phyloP scores from a whole-genome alignment of 2,888 invertebrate genomes.

The Melanotus villosus region DNA sequence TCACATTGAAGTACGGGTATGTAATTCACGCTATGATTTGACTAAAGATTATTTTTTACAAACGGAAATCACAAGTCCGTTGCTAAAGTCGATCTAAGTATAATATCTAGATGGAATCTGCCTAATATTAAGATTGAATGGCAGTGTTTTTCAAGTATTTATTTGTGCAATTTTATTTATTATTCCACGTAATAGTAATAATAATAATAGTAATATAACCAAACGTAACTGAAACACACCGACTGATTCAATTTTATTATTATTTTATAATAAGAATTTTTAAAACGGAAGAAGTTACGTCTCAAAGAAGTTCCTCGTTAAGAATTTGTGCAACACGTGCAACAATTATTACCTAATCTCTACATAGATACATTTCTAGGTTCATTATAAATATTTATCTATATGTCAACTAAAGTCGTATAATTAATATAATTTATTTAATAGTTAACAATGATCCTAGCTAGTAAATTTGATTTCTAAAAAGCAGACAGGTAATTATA shows the following conservation, averaged over 20 bases:
- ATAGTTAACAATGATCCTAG: slow-evolving; percentile 68
- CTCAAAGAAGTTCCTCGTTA: slow-evolving; percentile 38
- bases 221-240: slow-evolving; percentile 32
- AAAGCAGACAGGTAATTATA: slow-evolving; percentile 60
- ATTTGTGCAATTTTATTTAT: slow-evolving; percentile 61
- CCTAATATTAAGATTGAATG: slow-evolving; percentile 63
- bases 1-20: slow-evolving; percentile 8
- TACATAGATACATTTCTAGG: slow-evolving; percentile 59
- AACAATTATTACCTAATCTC: slow-evolving; percentile 60
- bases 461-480: slow-evolving; percentile 67
- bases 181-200: slow-evolving; percentile 28
- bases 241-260: slow-evolving; percentile 15
- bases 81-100: slow-evolving; percentile 49
- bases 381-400: slow-evolving; percentile 62
- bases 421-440: slow-evolving; percentile 64
- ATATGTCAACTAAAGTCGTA: slow-evolving; percentile 56
- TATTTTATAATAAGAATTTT: slow-evolving; percentile 27
- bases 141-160: slow-evolving; percentile 63
- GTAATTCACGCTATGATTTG: slow-evolving; percentile 28
- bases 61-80: slow-evolving; percentile 52
- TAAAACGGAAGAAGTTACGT: slow-evolving; percentile 48
- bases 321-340: slow-evolving; percentile 65
- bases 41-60: slow-evolving; percentile 37
- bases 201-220: slow-evolving; percentile 31
- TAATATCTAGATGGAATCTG: slow-evolving; percentile 63